Evolutionary conservation across 2,113 vertebrate species (phyloP).

Genomic region (Mola mola): DNA sequence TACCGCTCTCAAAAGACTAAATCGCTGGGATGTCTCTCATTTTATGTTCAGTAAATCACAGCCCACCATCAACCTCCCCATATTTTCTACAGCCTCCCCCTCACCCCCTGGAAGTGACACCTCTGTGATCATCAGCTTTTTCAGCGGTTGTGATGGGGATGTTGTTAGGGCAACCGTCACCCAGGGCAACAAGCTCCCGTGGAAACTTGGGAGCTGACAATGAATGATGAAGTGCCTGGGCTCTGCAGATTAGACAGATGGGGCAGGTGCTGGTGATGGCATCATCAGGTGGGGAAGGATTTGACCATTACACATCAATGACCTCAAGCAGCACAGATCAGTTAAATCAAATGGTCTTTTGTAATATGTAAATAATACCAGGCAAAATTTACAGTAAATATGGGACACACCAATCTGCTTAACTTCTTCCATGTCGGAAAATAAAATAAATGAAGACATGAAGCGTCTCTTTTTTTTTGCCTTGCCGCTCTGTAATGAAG

Average conservation of each 20-base stretch:
- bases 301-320: neutral
- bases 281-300: slow-evolving; percentile 3
- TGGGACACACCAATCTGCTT: neutral
- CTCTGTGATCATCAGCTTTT: slow-evolving; percentile 61
- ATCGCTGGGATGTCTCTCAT: no score
- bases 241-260: slow-evolving; percentile 15
- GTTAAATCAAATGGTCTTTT: neutral
- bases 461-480: no score
- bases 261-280: neutral
- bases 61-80: neutral
- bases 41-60: slow-evolving; percentile 17
- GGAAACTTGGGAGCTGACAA: slow-evolving; percentile 37
- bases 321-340: neutral
- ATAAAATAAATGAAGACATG: no score
- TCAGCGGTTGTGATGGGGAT: slow-evolving; percentile 57
- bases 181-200: slow-evolving; percentile 56
- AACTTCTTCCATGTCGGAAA: slow-evolving; percentile 2
- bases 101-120: slow-evolving; percentile 64
- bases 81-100: neutral
- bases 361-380: neutral
- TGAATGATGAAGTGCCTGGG: slow-evolving; percentile 37
- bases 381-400: neutral
- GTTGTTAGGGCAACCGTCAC: slow-evolving; percentile 71
- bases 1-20: slow-evolving; percentile 3
- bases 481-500: no score